phyloP scores from a whole-genome alignment of 2,888 invertebrate species.

The Marronus borbonicus region DNA sequence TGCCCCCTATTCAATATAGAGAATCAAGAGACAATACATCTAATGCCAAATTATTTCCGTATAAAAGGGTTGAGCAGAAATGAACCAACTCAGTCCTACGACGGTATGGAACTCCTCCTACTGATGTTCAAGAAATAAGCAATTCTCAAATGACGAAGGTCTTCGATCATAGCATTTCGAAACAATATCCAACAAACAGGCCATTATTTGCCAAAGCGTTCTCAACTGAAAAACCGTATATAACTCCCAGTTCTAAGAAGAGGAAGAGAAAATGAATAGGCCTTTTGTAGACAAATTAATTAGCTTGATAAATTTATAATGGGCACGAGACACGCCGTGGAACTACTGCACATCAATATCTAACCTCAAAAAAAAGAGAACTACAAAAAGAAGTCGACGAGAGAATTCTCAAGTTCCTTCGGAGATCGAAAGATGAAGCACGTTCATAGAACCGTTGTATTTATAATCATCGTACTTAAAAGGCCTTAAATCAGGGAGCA shows the following conservation, averaged over 20 bases:
- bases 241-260: not conserved
- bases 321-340: constrained; percentile 16
- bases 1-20: too few species aligned
- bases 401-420: not conserved
- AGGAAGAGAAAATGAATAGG: constrained; percentile 39
- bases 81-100: too few species aligned
- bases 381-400: not conserved
- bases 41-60: too few species aligned
- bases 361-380: not conserved
- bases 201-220: too few species aligned
- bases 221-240: too few species aligned
- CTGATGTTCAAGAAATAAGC: too few species aligned
- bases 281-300: constrained; percentile 50
- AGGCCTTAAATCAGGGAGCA: constrained; percentile 14
- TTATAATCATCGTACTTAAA: constrained; percentile 38
- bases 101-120: too few species aligned
- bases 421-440: not conserved
- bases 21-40: too few species aligned
- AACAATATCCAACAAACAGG: too few species aligned
- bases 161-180: too few species aligned
- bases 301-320: constrained; percentile 48
- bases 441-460: constrained; percentile 17
- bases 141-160: too few species aligned
- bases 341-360: not conserved
- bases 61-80: too few species aligned